Evolutionary conservation across 2,797 vertebrate genomes (phyloP), one percentile per base, ranked within the genome.

Genomic region (Uromys caudimaculatus): DNA sequence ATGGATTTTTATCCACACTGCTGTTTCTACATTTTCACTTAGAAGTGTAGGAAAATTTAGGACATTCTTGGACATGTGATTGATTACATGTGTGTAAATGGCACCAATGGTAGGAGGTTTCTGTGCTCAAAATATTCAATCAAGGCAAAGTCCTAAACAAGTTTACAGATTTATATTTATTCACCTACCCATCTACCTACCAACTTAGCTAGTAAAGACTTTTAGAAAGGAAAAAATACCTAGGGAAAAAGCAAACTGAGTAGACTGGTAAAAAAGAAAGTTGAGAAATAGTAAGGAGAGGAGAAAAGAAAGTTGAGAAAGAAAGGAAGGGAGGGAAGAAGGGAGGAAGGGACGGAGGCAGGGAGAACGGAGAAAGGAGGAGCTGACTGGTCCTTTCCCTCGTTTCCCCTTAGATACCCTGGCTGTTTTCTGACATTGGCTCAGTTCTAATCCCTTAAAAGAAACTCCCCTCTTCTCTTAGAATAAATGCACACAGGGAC

Each of bases 11-110:
- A 95, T 73, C 21, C 19, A 13, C 77, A 38, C 35, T 60, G 5
- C 44, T 89, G 32, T 81, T 64, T 60, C 94, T 47, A 2, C 54
- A 91, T 91, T 95, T 97, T 62, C 58, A 93, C 87, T 95, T 92
- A 91, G 73, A 87, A 81, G 82, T 50, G 50, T 41, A 23, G 58
- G 41, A 50, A 81, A 88, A 4, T 44, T 85, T 87, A 83, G 67
- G 8, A 24, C 82, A 82, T 91, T 90, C 32, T 64, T 85, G 52
- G 27, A 19, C 47, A 21, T 81, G 23, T 41, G 35, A 69, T 8
- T 81, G 60, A 27, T 8, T 62, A 56, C 38, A 1, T 77, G 5
- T 50, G 29, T 6, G 24, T 62, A n/a, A 35, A 87, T 91, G 54
- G 16, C 11, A 54, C 67, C 41, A 32, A 91, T 41, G n/a, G n/a